Evolutionary conservation across 2,113 vertebrate species (phyloP), one percentile per base, ranked within the genome.

Genomic region (Muntiacus muntjak): DNA sequence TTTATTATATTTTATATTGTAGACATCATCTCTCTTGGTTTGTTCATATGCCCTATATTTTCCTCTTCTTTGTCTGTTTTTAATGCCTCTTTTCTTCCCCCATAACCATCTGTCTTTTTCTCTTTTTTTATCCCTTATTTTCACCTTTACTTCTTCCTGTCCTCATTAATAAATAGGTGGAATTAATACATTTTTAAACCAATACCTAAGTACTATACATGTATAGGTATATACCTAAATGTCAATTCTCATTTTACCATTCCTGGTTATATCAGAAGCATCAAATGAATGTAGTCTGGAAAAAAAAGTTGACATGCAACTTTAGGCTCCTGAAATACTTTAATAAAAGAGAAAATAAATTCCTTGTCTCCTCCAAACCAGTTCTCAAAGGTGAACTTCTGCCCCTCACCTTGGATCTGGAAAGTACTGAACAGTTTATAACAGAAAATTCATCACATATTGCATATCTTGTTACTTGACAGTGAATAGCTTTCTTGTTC

Each of bases 401-500:
- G 57, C 28, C 13, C 23, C 58, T 17, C 7, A 40, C 52, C 43
- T 71, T 50, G 25, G n/a, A 10, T 19, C 16, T 60, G 93, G 90
- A 54, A 97, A 97, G 55, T 47, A 17, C 92, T 50, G 67, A 71
- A 45, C 4, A 60, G n/a, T 33, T 88, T 79, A 79, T 6, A 28
- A 7, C 36, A 86, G 55, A 84, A 91, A 94, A 57, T 21, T 17
- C 2, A 58, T 67, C 30, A 45, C 4, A 1, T 36, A 12, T 9
- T 90, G 64, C 85, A 6, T 71, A 57, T 88, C 90, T 91, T 87
- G 40, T 60, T 89, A 86, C 23, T 45, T 16, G 21, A 14, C 47
- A 81, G 54, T 97, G 94, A 95, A 93, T 88, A 60, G 52, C 28
- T 79, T 58, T 91, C 94, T 96, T 98, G 67, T 98, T 92, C 93